Base-by-base conservation (phyloP, 2,797 vertebrate species). In the Protosalanx chinensis region DNA sequence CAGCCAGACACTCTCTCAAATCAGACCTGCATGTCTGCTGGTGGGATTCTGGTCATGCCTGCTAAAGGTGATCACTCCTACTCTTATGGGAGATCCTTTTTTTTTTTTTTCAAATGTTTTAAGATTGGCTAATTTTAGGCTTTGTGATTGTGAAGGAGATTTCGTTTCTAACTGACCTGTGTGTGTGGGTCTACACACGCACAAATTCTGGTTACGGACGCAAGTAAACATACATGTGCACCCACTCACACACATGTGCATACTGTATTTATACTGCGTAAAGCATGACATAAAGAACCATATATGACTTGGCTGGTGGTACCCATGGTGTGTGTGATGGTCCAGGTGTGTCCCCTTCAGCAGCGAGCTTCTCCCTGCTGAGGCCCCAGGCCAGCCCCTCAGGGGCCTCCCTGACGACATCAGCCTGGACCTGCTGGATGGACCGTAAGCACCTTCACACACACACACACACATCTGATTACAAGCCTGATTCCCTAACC, bases 291-390 rank as follows among this genome's bases (percentile, higher is more conserved):
- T 71, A 63, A 49, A 68, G 71, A 10, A 53, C 10, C 30, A 63
- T 72, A 68, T 8, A 46, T 46, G 41, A 46, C 41, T 12, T 46
- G 12, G 12, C 41, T 13, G 10, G 41, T 46, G 2, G 41, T 46
- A 3, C 41, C 41, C 41, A 20, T 69, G 13, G 1, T 72, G 29
- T 64, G 59, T 65, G 59, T 78, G 30, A 86, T 67, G 81, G 33
- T 64, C 61, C 56, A 94, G 93, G 79, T 88, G 76, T 30, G 74
- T 88, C 2, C 84, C 87, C 64, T 89, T 89, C 74, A 81, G 41
- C 74, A 58, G 68, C 8, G 82, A 88, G 18, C 64, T 89, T 20
- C 83, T 93, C 64, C 92, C 91, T 6, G 53, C 79, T 57, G 35
- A 74, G 15, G 81, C 84, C 0, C 89, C 89, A 12, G 10, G 41